Percentiles rank a stretch among this genome's conserved stretches.
phyloP scores from a whole-genome alignment of 2,888 invertebrate genomes.

The Andrena fulva region DNA sequence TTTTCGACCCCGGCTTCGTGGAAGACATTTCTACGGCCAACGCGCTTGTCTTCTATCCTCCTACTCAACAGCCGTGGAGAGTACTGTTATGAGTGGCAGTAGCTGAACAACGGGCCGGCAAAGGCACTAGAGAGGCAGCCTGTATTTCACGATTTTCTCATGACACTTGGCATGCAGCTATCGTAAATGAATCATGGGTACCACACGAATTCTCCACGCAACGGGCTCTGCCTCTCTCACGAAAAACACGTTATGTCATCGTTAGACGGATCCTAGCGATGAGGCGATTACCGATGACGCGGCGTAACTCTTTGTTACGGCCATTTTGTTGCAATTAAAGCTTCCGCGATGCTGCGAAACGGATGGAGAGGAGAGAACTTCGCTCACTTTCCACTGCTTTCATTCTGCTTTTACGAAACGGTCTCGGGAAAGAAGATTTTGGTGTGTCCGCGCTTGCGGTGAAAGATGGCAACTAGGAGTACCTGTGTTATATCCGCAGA shows the following conservation, averaged over 20 bases:
- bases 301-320: background rate
- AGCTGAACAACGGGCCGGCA: conserved; percentile 43
- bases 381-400: conserved; percentile 19
- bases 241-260: conserved; percentile 26
- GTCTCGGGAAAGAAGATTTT: conserved; percentile 22
- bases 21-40: conserved; percentile 59
- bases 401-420: background rate
- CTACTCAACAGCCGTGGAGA: conserved; percentile 48
- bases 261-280: background rate
- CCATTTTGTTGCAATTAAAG: background rate
- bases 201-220: conserved; percentile 45
- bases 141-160: conserved; percentile 71
- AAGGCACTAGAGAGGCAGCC: conserved; percentile 34
- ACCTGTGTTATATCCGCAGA: background rate
- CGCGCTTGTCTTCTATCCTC: conserved; percentile 52
- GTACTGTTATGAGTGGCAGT: conserved; percentile 69
- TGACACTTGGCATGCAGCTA: conserved; percentile 71
- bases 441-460: conserved; percentile 7
- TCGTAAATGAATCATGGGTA: conserved; percentile 63
- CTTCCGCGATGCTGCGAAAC: background rate
- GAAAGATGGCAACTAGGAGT: conserved; percentile 33
- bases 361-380: conserved; percentile 1
- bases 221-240: conserved; percentile 6
- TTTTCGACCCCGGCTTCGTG: conserved; percentile 60
- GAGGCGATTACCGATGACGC: background rate